Evolutionary conservation across 2,888 invertebrate genomes (phyloP).

Genomic region (Mythimna vitellina): DNA sequence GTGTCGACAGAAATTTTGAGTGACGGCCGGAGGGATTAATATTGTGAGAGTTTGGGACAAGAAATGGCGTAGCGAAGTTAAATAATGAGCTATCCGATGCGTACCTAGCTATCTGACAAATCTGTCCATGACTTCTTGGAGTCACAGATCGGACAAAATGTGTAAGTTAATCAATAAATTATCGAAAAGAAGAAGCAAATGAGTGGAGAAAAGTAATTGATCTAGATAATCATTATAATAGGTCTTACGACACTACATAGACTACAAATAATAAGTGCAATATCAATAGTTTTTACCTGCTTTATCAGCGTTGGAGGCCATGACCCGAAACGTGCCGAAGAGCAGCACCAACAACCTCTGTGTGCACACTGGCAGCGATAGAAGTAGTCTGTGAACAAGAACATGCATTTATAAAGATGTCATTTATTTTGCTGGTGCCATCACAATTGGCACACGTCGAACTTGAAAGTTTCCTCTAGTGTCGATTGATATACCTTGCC

Average conservation of each 20-base stretch:
- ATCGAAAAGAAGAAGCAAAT: constrained; percentile 1
- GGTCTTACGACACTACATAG: neutral
- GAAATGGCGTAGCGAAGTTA: neutral
- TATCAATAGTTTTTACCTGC: constrained; percentile 83
- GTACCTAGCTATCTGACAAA: too few relatives aligned
- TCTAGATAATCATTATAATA: neutral
- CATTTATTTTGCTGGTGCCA: neutral
- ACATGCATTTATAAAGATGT: neutral
- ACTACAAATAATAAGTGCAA: neutral
- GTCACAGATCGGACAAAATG: neutral
- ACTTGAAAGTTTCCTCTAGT: neutral
- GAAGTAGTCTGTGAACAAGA: constrained; percentile 93
- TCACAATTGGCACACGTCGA: neutral
- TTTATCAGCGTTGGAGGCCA: constrained; percentile 97
- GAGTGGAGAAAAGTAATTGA: neutral
- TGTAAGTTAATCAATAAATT: neutral
- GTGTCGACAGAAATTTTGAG: constrained; percentile 20
- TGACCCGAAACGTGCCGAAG: constrained; percentile 99
- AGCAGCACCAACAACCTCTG: constrained; percentile 98
- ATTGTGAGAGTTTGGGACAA: constrained; percentile 7
- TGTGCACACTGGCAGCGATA: constrained; percentile 96
- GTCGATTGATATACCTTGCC: neutral
- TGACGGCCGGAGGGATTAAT: constrained; percentile 10
- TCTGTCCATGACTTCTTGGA: too few relatives aligned
- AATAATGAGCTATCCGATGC: too few relatives aligned